Conservation (phyloP, 2,888 invertebrate genomes). For the Eudemis profundana region DNA sequence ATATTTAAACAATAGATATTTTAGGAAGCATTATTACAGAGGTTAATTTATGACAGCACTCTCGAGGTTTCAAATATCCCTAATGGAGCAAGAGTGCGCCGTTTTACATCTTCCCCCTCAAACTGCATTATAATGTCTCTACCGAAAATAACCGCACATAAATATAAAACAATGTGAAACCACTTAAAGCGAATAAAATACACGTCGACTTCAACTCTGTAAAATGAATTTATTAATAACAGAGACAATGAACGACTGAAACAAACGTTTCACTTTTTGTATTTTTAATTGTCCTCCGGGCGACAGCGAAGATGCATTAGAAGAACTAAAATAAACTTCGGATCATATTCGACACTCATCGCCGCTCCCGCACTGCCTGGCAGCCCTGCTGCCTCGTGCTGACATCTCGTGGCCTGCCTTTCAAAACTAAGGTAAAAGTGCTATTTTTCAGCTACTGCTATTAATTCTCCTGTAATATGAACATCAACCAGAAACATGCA, state of each 20-base stretch:
- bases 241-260: conserved; percentile 85
- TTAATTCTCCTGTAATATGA: background rate
- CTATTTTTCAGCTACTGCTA: conserved; percentile 1
- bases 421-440: background rate
- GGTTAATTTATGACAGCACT: conserved; percentile 84
- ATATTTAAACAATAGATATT: conserved; percentile 71
- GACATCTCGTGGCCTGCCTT: background rate
- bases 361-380: conserved; percentile 49
- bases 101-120: conserved; percentile 84
- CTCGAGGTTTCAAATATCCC: conserved; percentile 83
- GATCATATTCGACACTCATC: conserved; percentile 79
- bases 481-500: background rate
- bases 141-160: conserved; percentile 84
- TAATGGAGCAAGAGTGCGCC: conserved; percentile 84
- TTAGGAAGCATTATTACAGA: conserved; percentile 79
- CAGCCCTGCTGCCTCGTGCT: conserved; percentile 42
- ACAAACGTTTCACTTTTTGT: conserved; percentile 83
- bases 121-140: conserved; percentile 84
- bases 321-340: conserved; percentile 81
- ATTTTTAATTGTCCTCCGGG: conserved; percentile 84
- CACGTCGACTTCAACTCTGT: conserved; percentile 83
- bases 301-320: conserved; percentile 83
- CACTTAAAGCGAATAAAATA: conserved; percentile 86
- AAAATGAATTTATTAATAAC: conserved; percentile 86
- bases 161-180: conserved; percentile 86